Evolutionary conservation across 1,140 invertebrate species (phyloP).

Genomic region (Venustaconcha ellipsiformis): DNA sequence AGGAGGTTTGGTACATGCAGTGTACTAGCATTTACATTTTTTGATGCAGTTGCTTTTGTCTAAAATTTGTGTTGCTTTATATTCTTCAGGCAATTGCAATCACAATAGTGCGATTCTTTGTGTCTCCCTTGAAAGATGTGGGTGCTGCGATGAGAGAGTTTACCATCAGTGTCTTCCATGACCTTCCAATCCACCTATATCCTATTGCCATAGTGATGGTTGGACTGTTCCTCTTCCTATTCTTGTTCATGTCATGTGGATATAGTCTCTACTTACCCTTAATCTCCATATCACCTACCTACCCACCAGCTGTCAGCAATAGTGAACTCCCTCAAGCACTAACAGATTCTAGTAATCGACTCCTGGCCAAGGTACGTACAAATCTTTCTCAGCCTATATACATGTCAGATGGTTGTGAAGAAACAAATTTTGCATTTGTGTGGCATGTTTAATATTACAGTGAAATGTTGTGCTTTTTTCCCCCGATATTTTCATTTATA

Average conservation of each 20-base stretch:
- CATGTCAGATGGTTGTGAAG: not conserved
- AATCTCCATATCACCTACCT: constrained; percentile 14
- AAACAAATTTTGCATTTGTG: not conserved
- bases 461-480: not conserved
- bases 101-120: constrained; percentile 49
- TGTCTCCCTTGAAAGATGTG: constrained; percentile 50
- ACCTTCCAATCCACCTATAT: constrained; percentile 50
- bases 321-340: constrained; percentile 27
- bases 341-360: constrained; percentile 25
- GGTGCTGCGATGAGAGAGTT: constrained; percentile 50
- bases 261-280: constrained; percentile 52
- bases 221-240: constrained; percentile 38
- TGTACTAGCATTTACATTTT: not conserved
- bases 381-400: too few relatives aligned
- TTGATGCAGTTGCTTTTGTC: not conserved
- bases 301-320: constrained; percentile 11
- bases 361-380: constrained; percentile 24
- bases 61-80: constrained; percentile 8
- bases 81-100: constrained; percentile 49
- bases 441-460: not conserved
- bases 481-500: too few relatives aligned
- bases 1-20: not conserved
- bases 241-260: constrained; percentile 51
- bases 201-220: constrained; percentile 40
- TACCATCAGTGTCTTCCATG: constrained; percentile 42